Evolutionary conservation across 2,113 vertebrate genomes (phyloP).

Genomic region (Kryptolebias marmoratus): DNA sequence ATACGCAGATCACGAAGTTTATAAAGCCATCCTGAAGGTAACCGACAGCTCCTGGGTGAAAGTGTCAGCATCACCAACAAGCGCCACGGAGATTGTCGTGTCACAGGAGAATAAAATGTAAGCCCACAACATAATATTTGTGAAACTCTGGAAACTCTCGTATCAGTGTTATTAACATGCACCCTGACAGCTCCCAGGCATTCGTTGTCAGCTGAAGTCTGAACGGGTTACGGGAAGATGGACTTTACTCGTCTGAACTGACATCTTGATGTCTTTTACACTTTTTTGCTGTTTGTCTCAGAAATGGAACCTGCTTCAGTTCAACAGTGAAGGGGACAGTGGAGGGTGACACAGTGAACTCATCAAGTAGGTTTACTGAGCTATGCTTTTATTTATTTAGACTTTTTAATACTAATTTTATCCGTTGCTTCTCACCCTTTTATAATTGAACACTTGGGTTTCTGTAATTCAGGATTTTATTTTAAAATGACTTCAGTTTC

Average conservation of each 20-base stretch:
- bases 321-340: fast-evolving
- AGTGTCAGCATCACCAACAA: fast-evolving
- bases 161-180: too few species aligned
- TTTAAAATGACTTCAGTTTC: background rate
- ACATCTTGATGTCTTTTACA: background rate
- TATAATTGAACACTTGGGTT: background rate
- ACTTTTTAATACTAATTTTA: too few species aligned
- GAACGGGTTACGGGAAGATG: too few species aligned
- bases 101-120: constrained; percentile 18
- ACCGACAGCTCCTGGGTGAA: constrained; percentile 12
- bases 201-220: too few species aligned
- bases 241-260: too few species aligned
- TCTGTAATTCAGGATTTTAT: background rate
- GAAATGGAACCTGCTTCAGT: background rate
- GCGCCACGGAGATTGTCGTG: fast-evolving
- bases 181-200: too few species aligned
- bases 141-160: background rate
- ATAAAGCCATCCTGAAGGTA: background rate
- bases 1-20: background rate
- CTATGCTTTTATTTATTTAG: background rate
- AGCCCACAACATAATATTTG: background rate
- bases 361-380: background rate
- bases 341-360: fast-evolving
- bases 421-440: background rate
- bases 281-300: background rate